phyloP scores from a whole-genome alignment of 2,113 vertebrate species.

The Cyrtonyx montezumae region DNA sequence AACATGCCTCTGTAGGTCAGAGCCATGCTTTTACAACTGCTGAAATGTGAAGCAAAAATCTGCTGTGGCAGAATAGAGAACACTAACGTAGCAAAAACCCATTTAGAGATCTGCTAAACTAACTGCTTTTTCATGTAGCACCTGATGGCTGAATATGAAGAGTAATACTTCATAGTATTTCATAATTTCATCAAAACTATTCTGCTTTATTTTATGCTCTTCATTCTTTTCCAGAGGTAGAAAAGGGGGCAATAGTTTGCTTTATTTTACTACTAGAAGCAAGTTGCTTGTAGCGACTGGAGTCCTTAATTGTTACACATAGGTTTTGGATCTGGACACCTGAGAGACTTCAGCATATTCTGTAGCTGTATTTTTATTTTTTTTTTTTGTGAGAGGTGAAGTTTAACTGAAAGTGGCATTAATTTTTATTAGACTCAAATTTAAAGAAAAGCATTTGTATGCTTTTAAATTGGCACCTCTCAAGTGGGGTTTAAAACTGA shows the following conservation, averaged over 20 bases:
- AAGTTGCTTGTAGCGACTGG: background rate
- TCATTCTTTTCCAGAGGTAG: background rate
- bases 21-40: background rate
- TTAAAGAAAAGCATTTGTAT: background rate
- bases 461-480: background rate
- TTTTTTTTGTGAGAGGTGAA: rapidly evolving
- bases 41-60: conserved; percentile 5
- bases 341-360: background rate
- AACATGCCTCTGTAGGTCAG: background rate
- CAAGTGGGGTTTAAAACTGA: background rate
- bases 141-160: background rate
- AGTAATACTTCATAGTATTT: background rate
- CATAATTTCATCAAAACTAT: background rate
- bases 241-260: background rate
- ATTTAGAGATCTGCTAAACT: background rate
- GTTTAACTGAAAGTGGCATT: background rate
- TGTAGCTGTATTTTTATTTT: background rate
- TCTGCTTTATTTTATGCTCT: background rate
- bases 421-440: background rate
- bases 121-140: background rate
- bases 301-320: background rate
- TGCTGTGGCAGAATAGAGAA: background rate
- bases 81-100: background rate
- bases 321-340: background rate
- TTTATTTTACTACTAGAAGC: background rate